Percentiles rank a stretch among this genome's conserved stretches.
Conservation (phyloP, 2,797 vertebrate genomes). For the Aplochiton taeniatus region DNA sequence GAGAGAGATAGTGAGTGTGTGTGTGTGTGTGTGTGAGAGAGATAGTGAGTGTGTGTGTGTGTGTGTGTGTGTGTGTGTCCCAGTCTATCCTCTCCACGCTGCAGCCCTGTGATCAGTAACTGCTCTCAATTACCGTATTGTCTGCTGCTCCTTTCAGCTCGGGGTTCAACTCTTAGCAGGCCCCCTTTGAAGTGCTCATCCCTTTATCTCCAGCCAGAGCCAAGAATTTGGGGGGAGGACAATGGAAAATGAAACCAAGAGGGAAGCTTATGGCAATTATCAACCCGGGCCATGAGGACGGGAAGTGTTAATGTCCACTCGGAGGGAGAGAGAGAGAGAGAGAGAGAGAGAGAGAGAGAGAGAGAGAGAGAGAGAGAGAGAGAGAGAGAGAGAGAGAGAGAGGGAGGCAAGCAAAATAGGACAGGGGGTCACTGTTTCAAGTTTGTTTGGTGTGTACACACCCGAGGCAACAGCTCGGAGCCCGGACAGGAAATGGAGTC, state of each 20-base stretch:
- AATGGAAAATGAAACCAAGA: constrained; percentile 89
- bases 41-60: constrained; percentile 80
- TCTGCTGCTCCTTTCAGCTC: constrained; percentile 87
- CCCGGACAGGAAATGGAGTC: constrained; percentile 59
- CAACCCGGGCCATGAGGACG: constrained; percentile 78
- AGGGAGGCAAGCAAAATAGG: constrained; percentile 60
- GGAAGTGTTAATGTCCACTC: constrained; percentile 81
- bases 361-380: constrained; percentile 22
- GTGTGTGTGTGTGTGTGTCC: constrained; percentile 69
- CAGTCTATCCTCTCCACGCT: constrained; percentile 73
- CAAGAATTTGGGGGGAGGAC: constrained; percentile 89
- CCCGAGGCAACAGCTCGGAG: constrained; percentile 44
- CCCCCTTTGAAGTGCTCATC: constrained; percentile 98
- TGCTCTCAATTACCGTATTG: constrained; percentile 96
- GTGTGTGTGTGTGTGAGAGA: constrained; percentile 60
- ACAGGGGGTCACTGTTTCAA: constrained; percentile 65
- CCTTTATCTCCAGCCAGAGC: constrained; percentile 97
- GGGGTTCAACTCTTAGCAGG: constrained; percentile 96
- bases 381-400: constrained; percentile 35
- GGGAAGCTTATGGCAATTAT: constrained; percentile 89
- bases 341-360: constrained; percentile 11
- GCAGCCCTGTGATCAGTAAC: constrained; percentile 90
- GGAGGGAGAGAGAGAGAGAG: constrained; percentile 28
- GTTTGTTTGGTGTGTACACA: constrained; percentile 72
- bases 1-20: constrained; percentile 77